Evolutionary conservation across 1,140 invertebrate genomes (phyloP), one percentile per base, ranked within the genome.

Genomic region (Chironomus tepperi): DNA sequence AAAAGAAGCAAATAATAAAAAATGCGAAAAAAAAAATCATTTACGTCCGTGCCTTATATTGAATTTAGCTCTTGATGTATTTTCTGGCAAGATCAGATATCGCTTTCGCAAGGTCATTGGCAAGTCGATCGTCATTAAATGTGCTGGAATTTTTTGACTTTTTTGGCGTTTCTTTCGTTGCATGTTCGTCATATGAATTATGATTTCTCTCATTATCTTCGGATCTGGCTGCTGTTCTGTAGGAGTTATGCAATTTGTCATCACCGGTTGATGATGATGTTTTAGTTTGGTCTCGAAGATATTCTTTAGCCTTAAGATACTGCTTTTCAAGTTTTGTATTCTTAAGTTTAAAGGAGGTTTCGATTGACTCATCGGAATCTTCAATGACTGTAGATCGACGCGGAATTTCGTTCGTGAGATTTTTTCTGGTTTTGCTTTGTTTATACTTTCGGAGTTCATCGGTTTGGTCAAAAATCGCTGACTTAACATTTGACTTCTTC

Each of bases 51-150:
- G 47, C 12, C 12, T n/a, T 57, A 57, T 12, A 57, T 5, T n/a
- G 15, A 12, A 15, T 15, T 57, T n/a, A 57, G 47, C 47, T 57
- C 12, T 57, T 34, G 12, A 57, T 57, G 47, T 57, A 57, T 57
- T 57, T 70, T 70, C 65, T n/a, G 65, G 65, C 65, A 70, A 18
- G 18, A 70, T 18, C 65, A 70, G 65, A 70, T 18, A 70, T 19
- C 18, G 16, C 10, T 70, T 70, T 70, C 65, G 65, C 65, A 70
- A 70, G 65, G 19, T 70, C 65, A 70, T 9, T 9, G 65, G 65
- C 19, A 70, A 70, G 65, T 70, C 65, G n/a, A 70, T 70, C 65
- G 65, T 70, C 65, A 70, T 19, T 16, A 70, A 10, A 7, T 70
- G 65, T 19, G 65, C 65, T 18, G 16, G 65, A 57, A 57, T 57